phyloP scores from a whole-genome alignment of 2,113 vertebrate genomes.

The Spea bombifrons region DNA sequence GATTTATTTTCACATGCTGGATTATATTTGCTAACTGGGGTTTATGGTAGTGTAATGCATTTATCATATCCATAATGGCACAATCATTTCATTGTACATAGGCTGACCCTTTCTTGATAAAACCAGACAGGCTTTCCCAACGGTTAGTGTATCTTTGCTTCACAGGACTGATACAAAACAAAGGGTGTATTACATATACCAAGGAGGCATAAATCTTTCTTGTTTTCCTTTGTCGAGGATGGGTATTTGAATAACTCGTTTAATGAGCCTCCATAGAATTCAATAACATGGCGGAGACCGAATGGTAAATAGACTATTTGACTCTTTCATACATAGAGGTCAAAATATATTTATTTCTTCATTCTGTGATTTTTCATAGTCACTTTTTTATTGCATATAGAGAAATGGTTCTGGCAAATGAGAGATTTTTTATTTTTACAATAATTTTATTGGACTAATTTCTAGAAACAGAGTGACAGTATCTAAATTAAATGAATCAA shows the following conservation, averaged over 20 bases:
- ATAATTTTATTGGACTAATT: too few relatives aligned
- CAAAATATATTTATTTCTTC: slow-evolving; percentile 11
- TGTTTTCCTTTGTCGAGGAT: slow-evolving; percentile 26
- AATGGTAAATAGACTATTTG: slow-evolving; percentile 9
- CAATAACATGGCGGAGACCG: slow-evolving; percentile 18
- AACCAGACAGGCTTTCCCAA: slow-evolving; percentile 32
- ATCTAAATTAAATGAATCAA: too few relatives aligned
- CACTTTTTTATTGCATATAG: neutral
- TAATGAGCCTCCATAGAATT: slow-evolving; percentile 32
- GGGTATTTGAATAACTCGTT: slow-evolving; percentile 35
- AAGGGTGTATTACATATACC: slow-evolving; percentile 35
- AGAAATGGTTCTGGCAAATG: neutral
- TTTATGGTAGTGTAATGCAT: slow-evolving; percentile 37
- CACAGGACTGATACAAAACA: slow-evolving; percentile 39
- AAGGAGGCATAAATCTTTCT: slow-evolving; percentile 33
- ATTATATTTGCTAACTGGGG: slow-evolving; percentile 35
- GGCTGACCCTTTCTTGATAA: slow-evolving; percentile 33
- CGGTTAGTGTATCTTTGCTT: slow-evolving; percentile 41
- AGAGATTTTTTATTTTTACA: too few relatives aligned
- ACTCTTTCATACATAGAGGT: neutral
- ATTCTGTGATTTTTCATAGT: slow-evolving; percentile 16
- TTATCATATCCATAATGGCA: slow-evolving; percentile 35
- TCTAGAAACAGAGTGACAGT: too few relatives aligned
- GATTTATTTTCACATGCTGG: slow-evolving; percentile 42
- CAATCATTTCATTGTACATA: slow-evolving; percentile 39